Base-by-base conservation (phyloP, 2,797 vertebrate genomes). In the Helicolenus hilgendorfi region DNA sequence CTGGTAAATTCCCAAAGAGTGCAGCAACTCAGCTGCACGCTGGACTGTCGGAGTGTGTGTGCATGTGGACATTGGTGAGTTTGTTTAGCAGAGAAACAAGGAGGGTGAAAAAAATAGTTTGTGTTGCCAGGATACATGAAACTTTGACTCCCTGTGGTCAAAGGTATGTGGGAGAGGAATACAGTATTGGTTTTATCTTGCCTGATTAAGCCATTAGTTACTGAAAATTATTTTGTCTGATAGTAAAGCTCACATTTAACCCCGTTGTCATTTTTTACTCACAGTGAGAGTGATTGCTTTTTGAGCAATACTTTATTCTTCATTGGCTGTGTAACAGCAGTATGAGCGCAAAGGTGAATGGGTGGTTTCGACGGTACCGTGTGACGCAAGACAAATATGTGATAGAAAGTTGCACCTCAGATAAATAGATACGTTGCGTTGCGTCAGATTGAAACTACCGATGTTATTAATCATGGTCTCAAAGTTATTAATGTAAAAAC, bases 1-100 rank as follows among this genome's bases (percentile, higher is more conserved):
- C 18, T 70, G 91, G 87, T 92, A 96, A 73, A 97, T 97, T 96
- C 93, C 79, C 15, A 20, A n/a, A 24, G 1, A 15, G 80, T 49
- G 9, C 41, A 77, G n/a, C 27, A 15, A 72, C 14, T 15, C 7
- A 67, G 62, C 73, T 83, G 62, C 35, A 56, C 15, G 49, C 13
- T 53, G 38, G 24, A 18, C 53, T n/a, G 13, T 53, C 26, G 18
- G 31, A 11, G 20, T 18, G 29, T 31, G 49, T 27, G 11, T 67
- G 53, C 8, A 20, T 72, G n/a, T 22, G 41, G 11, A 55, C 4
- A 1, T 67, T 7, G 7, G 9, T 11, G 11, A 62, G 38, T 63
- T 71, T 77, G 35, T 69, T 80, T 55, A 31, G 62, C 41, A 68
- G 2, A n/a, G 7, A 31, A 18, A 75, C 22, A 49, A 10, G 33